Percentiles rank a stretch among this genome's conserved stretches.
These are phyloP conservation scores for Tenthredo distinguenda DNA, from an alignment of 2,888 invertebrate genomes.

Conservation along the genomic window DNA sequence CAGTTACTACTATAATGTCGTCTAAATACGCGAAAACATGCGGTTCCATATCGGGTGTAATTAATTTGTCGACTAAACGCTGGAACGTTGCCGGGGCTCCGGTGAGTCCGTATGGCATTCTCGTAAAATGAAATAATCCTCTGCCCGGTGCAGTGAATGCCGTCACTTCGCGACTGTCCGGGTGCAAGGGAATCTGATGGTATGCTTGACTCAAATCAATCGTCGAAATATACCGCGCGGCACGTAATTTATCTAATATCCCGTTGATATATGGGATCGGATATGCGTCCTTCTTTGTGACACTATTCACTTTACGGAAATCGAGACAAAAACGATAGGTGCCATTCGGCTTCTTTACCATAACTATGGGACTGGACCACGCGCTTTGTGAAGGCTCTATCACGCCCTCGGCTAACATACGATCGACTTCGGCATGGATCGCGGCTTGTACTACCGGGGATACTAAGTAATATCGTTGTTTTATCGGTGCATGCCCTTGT, in stretches of 20 bases:
- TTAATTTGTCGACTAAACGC: too few species aligned
- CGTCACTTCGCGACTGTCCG: slow-evolving; percentile 52
- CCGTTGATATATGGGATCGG: slow-evolving; percentile 64
- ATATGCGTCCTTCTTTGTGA: too few species aligned
- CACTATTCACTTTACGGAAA: slow-evolving; percentile 55
- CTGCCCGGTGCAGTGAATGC: too few species aligned
- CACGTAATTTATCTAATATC: slow-evolving; percentile 65
- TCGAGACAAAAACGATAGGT: slow-evolving; percentile 67
- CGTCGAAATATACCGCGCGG: slow-evolving; percentile 66
- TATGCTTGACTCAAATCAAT: slow-evolving; percentile 68
- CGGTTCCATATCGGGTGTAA: too few species aligned
- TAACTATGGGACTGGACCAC: slow-evolving; percentile 66
- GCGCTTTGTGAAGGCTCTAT: slow-evolving; percentile 66
- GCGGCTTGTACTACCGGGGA: not conserved
- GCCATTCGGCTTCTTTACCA: slow-evolving; percentile 64
- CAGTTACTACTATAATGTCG: too few species aligned
- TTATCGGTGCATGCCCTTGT: too few species aligned
- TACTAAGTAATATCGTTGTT: too few species aligned
- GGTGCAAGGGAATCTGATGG: slow-evolving; percentile 63
- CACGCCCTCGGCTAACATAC: slow-evolving; percentile 66
- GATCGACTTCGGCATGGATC: slow-evolving; percentile 45
- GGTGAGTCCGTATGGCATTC: too few species aligned
- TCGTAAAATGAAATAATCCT: too few species aligned
- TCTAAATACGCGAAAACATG: too few species aligned
- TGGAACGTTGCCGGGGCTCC: too few species aligned